Conservation (phyloP, 37 sponge, comb jelly and placozoan genomes). For the Chondrilla cf. caribensis region DNA sequence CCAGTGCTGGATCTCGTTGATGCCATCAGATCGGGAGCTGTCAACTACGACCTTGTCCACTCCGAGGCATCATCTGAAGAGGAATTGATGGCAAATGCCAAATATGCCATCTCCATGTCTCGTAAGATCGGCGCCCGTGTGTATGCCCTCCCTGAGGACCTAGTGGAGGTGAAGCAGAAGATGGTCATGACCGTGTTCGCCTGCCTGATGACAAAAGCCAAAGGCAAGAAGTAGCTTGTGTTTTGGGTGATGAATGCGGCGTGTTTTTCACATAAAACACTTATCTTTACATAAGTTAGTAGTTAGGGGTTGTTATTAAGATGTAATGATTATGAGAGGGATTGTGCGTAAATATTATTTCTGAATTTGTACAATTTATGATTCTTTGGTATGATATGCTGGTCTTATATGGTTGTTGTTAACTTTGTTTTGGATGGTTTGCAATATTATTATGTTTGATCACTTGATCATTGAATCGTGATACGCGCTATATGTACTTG, state of each 20-base stretch:
- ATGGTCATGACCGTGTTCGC: constrained; percentile 98
- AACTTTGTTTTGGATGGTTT: too few relatives aligned
- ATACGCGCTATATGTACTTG: too few relatives aligned
- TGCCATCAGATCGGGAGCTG: constrained; percentile 83
- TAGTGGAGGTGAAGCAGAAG: constrained; percentile 92
- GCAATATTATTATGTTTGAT: too few relatives aligned
- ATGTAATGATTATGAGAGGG: too few relatives aligned
- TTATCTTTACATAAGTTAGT: too few relatives aligned
- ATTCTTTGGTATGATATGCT: too few relatives aligned
- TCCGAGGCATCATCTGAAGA: constrained; percentile 52
- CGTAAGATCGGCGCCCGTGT: constrained; percentile 94
- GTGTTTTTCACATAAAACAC: too few relatives aligned
- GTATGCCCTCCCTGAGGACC: constrained; percentile 96
- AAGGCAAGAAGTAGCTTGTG: constrained; percentile 22
- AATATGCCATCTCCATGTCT: constrained; percentile 96
- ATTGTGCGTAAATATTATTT: too few relatives aligned
- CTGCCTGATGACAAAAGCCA: constrained; percentile 84
- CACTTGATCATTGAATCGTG: too few relatives aligned
- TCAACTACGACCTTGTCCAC: constrained; percentile 86
- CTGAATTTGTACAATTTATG: too few relatives aligned
- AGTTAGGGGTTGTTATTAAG: too few relatives aligned
- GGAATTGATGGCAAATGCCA: constrained; percentile 86
- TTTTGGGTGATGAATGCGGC: not conserved
- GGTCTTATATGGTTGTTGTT: too few relatives aligned
- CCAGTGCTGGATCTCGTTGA: constrained; percentile 94